Conservation (phyloP, 2,797 vertebrate genomes). For the Muscicapa comitata region DNA sequence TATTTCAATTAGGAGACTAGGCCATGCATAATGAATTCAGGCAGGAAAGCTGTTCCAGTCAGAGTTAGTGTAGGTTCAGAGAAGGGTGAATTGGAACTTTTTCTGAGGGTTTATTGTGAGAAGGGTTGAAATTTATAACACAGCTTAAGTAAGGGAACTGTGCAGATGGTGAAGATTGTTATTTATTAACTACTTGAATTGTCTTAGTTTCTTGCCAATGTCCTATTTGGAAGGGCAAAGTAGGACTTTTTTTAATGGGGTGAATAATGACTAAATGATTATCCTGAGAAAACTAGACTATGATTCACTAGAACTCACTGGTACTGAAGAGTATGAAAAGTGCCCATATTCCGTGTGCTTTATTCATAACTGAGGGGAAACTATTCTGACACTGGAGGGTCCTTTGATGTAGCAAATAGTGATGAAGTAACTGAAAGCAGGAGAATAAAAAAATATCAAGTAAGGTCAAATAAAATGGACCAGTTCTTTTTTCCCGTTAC, state of each 20-base stretch:
- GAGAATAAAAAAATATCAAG: neutral
- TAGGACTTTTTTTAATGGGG: neutral
- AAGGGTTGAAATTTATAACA: conserved; percentile 18
- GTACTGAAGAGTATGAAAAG: neutral
- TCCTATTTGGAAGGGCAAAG: neutral
- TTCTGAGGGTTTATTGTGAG: neutral
- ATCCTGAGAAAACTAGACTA: neutral
- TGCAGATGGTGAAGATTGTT: conserved; percentile 28
- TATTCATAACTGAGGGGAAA: neutral
- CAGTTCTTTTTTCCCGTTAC: neutral
- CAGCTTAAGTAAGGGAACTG: neutral
- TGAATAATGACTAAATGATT: neutral
- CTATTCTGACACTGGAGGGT: neutral
- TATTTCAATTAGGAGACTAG: conserved; percentile 50
- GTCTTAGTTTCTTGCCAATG: neutral
- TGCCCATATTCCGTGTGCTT: neutral
- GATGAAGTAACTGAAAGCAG: neutral
- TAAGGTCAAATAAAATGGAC: neutral
- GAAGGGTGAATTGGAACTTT: neutral
- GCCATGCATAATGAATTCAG: conserved; percentile 47
- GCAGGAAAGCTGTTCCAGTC: conserved; percentile 37
- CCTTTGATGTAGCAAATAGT: neutral
- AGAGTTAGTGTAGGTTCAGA: conserved; percentile 42
- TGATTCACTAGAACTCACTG: neutral
- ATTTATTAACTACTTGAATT: conserved; percentile 34